Percentiles rank a stretch among this genome's conserved stretches.
Evolutionary conservation across 2,797 vertebrate species (phyloP).

Genomic region (Poecilia picta): DNA sequence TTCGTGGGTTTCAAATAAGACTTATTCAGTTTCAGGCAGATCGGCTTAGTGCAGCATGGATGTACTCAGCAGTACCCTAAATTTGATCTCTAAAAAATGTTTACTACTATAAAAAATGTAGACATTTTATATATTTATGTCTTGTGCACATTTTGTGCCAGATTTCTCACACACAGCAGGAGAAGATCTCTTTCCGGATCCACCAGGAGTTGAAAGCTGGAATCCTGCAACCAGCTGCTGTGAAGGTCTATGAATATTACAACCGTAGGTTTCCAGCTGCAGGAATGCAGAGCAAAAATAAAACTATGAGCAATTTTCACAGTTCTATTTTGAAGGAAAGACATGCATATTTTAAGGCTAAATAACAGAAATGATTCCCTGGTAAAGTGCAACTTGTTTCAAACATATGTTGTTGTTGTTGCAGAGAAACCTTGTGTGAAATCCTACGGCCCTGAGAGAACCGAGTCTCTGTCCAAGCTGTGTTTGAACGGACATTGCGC

Average conservation of each 20-base stretch:
- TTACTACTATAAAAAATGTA: too few species aligned
- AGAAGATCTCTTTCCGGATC: conserved; percentile 61
- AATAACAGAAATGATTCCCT: background rate
- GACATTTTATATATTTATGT: background rate
- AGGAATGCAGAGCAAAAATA: background rate
- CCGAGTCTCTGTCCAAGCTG: conserved; percentile 69
- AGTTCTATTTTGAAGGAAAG: background rate
- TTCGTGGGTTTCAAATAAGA: too few species aligned
- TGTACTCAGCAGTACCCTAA: too few species aligned
- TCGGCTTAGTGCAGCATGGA: too few species aligned
- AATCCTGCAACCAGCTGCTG: conserved; percentile 78
- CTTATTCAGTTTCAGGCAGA: too few species aligned
- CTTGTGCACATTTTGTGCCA: conserved; percentile 20
- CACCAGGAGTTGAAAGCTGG: conserved; percentile 41
- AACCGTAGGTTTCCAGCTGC: conserved; percentile 49
- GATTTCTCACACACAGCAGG: conserved; percentile 51
- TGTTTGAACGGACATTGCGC: conserved; percentile 75
- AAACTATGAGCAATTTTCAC: background rate
- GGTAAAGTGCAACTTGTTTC: background rate
- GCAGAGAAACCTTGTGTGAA: conserved; percentile 72
- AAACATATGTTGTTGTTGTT: conserved; percentile 6
- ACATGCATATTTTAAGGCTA: background rate
- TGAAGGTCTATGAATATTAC: conserved; percentile 85
- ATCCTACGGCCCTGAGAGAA: conserved; percentile 81
- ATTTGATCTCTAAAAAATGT: too few species aligned